Base-by-base conservation (phyloP, 2,797 vertebrate genomes). In the Hybognathus amarus region DNA sequence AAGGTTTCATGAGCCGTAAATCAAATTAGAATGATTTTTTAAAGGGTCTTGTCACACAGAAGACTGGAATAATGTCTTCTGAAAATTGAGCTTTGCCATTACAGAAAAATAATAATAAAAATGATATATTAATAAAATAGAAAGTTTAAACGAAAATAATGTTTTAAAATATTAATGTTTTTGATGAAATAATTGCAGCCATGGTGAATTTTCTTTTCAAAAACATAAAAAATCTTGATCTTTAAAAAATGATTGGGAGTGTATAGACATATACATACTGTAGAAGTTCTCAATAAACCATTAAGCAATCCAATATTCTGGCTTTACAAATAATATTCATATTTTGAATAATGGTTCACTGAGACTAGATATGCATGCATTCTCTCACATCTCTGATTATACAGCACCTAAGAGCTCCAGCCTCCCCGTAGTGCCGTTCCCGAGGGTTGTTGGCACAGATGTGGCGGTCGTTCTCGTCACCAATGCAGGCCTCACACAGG, bases 401-500 rank as follows among this genome's bases (percentile, higher is more conserved):
- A 27, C 63, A 54, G 54, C 90, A 95, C 95, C 95, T 95, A 79
- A 96, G 93, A 0, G 95, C 95, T 59, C 95, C 95, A 0, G 94
- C 90, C 87, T 96, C 95, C 30, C 95, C 95, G 0, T 91, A 96
- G 88, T 96, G 95, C 50, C 95, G 89, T 90, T 96, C 95, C 42
- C 89, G 84, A 80, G 90, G 92, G 90, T 93, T 95, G 92, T 90
- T 95, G 89, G 86, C 95, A 5, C 95, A 96, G 74, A 96, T 96
- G 90, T 95, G 93, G 5, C 93, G 87, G 91, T 96, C 95, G 20
- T 95, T 95, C 33, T 96, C 95, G 5, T 96, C 95, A 38, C 95
- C 95, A 27, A 96, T 96, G 50, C 95, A 96, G 87, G 95, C 95
- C 87, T 96, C 95, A 0, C 95, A 96, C 79, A 96, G 93, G 92